Evolutionary conservation across 2,888 invertebrate genomes (phyloP).

Genomic region (Torymus tubicola): DNA sequence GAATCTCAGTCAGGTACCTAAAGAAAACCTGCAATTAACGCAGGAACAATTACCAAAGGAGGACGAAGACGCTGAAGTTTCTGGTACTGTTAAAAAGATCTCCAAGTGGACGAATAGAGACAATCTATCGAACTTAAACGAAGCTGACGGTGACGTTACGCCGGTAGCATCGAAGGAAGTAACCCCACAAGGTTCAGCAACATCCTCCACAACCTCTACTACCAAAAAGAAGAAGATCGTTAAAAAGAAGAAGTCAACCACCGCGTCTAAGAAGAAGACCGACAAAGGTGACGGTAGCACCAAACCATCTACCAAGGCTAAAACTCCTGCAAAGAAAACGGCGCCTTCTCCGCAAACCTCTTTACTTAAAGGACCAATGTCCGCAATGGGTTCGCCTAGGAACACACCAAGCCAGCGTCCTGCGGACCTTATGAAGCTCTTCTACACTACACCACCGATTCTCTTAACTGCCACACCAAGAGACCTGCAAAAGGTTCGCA

Average conservation of each 20-base stretch:
- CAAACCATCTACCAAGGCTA: constrained; percentile 62
- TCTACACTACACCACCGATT: constrained; percentile 73
- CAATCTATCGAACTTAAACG: constrained; percentile 67
- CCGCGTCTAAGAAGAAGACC: constrained; percentile 57
- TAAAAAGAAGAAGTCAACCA: constrained; percentile 70
- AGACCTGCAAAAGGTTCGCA: constrained; percentile 71
- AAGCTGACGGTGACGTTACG: constrained; percentile 63
- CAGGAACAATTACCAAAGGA: not conserved
- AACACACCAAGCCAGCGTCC: constrained; percentile 68
- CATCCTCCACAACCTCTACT: constrained; percentile 39
- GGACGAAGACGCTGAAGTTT: constrained; percentile 6
- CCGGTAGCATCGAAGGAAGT: constrained; percentile 55
- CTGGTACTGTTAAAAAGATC: constrained; percentile 59
- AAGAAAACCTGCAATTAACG: not conserved
- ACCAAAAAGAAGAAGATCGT: constrained; percentile 68
- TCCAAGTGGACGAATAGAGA: constrained; percentile 70
- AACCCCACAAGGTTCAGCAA: constrained; percentile 63
- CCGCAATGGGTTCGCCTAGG: constrained; percentile 62
- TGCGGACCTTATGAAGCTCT: constrained; percentile 71
- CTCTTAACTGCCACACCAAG: constrained; percentile 73
- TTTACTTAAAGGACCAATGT: constrained; percentile 59
- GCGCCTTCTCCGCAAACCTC: constrained; percentile 59
- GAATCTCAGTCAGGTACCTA: constrained; percentile 1
- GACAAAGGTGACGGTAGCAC: constrained; percentile 30
- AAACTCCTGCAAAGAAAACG: constrained; percentile 66